Percentiles rank a stretch among this genome's conserved stretches.
Evolutionary conservation across 2,113 vertebrate species (phyloP).

Genomic region (Poeciliopsis occidentalis): DNA sequence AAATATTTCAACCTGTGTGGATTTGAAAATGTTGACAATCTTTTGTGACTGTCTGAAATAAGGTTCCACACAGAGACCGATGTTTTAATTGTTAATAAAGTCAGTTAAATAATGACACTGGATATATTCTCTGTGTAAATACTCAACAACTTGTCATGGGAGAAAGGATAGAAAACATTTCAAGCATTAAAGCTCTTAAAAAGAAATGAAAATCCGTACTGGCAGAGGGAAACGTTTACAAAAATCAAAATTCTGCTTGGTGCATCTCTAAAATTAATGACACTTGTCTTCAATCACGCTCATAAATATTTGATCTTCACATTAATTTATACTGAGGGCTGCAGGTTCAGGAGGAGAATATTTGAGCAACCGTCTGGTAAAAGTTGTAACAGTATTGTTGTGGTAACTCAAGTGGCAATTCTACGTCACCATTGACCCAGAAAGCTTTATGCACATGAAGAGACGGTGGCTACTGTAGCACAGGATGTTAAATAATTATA

Average conservation of each 20-base stretch:
- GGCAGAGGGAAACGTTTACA: neutral
- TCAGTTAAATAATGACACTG: neutral
- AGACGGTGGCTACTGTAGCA: neutral
- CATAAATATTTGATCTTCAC: neutral
- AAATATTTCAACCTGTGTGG: neutral
- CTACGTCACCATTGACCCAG: neutral
- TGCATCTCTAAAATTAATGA: neutral
- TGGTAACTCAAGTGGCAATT: neutral
- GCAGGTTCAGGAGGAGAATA: neutral
- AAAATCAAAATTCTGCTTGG: neutral
- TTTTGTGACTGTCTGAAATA: neutral
- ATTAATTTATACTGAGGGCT: neutral
- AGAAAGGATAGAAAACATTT: neutral
- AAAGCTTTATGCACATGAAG: neutral
- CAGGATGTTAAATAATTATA: neutral
- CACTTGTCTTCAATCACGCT: neutral
- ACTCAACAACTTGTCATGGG: neutral
- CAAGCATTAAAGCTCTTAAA: too few species aligned
- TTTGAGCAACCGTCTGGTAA: neutral
- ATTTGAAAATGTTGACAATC: neutral
- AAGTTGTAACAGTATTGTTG: neutral
- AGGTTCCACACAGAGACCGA: neutral
- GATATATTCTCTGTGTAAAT: neutral
- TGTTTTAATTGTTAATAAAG: neutral
- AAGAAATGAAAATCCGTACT: too few species aligned